Evolutionary conservation across 2,113 vertebrate species (phyloP), one percentile per base, ranked within the genome.

Genomic region (Neotragus moschatus): DNA sequence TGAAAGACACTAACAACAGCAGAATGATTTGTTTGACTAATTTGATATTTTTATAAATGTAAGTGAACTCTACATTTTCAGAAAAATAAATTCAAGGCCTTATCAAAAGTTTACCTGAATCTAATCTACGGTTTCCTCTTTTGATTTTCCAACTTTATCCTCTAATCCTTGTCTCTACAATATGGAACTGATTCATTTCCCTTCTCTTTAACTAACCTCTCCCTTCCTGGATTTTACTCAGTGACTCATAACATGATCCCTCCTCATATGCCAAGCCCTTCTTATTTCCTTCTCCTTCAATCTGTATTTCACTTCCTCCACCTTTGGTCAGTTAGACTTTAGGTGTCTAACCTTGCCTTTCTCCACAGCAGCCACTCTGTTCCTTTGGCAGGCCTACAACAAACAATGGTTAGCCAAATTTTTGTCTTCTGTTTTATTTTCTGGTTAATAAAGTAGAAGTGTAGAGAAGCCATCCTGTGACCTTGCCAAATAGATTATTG

Each of bases 201-300:
- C 28, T 97, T 49, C 36, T 80, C 23, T 73, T 56, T 89, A 75
- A 84, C 36, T 79, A 63, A 33, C 77, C 60, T 93, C 82, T 88
- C 77, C 96, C 88, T 90, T 55, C 79, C 47, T 47, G 33, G 45
- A 9, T n/a, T 90, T 93, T 84, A 30, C 6, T 92, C 53, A 77
- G 43, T 98, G 97, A 98, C 87, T 98, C 97, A 97, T 15, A 60
- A 66, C 53, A 56, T 16, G 85, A 81, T 82, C 75, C 75, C 84
- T 96, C 47, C 53, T 28, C 53, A 15, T 86, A 92, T 47, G 47
- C 55, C 61, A 85, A 95, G 6, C 58, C 90, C 55, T 98, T 45
- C 28, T 36, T 80, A 81, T 90, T 93, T 77, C 70, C 75, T 90
- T 88, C 77, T 86, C 45, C 39, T 16, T 96, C 45, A 53, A 45